Evolutionary conservation across 2,797 vertebrate genomes (phyloP).

Genomic region (Acrossocheilus fasciatus): DNA sequence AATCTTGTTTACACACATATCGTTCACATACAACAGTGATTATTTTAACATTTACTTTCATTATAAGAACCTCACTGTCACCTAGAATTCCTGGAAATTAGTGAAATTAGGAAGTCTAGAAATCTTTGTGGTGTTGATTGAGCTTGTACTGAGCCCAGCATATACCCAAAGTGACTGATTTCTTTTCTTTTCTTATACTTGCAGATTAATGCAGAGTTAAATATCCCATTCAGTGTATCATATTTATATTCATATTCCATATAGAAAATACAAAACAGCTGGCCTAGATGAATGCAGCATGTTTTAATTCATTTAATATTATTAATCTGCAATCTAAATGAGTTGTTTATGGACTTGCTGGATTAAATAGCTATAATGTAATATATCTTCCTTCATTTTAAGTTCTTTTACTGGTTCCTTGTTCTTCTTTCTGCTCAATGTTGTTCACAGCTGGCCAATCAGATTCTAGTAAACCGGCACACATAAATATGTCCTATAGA

Average conservation of each 20-base stretch:
- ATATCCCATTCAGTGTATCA: background rate
- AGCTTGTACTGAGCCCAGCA: too few relatives aligned
- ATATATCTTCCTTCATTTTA: background rate
- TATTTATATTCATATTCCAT: background rate
- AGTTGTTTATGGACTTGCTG: background rate
- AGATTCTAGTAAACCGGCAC: background rate
- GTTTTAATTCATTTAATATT: background rate
- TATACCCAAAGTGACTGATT: background rate
- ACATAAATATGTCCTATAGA: constrained; percentile 47
- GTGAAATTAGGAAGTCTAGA: background rate
- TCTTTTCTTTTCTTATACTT: background rate
- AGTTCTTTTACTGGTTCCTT: background rate
- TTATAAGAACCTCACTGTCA: background rate
- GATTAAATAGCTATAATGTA: background rate
- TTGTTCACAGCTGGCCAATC: background rate
- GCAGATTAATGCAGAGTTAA: background rate
- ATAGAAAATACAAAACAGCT: background rate
- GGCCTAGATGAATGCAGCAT: background rate
- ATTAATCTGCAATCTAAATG: background rate
- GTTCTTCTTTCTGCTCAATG: background rate
- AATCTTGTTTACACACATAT: background rate
- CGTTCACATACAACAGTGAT: background rate
- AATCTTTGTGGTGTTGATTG: background rate
- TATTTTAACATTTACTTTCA: background rate
- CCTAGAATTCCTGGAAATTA: background rate